Base-by-base conservation (phyloP, 2,113 vertebrate species). In the rabbit (Oryctolagus cuniculus) region DNA sequence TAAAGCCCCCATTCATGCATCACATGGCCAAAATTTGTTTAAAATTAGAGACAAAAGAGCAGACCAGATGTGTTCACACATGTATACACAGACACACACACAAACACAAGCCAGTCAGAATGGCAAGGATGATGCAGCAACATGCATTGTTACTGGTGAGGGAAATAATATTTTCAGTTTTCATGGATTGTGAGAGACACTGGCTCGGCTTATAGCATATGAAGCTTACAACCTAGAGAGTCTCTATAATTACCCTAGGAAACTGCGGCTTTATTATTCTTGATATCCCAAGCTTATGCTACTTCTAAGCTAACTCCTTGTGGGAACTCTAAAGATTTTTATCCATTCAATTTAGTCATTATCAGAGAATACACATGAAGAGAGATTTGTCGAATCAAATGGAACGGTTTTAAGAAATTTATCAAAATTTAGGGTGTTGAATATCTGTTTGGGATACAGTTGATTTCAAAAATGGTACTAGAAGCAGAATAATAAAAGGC, bases 321-420 rank as follows among this genome's bases (percentile, higher is more conserved):
- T 77, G 64, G 16, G 3, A 38, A 84, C 29, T 63, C 22, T 84
- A 75, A 93, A 89, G 44, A 84, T 94, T n/a, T 87, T 91, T 74
- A 86, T 87, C 73, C 89, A 53, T 83, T 94, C 67, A 89, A 72
- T 90, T 51, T 94, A n/a, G 64, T 63, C n/a, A 87, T n/a, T 79
- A 89, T 72, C 64, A 74, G 72, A 89, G 21, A 64, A 94, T 58
- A 34, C 73, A 80, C 24, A 78, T 66, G 5, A 93, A 58, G 66
- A 95, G 66, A 72, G 13, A 78, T 61, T 92, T 87, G n/a, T 55
- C 73, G 90, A 49, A 89, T 66, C 15, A 70, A 63, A 88, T 53
- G 13, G 44, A 88, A 36, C 67, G 5, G 8, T 83, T 95, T 86
- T 34, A 89, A 44, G 6, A 89, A 58, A 84, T 69, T 34, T 53